Evolutionary conservation across 2,888 invertebrate genomes (phyloP).

Genomic region (Acanthococcus lagerstroemiae): DNA sequence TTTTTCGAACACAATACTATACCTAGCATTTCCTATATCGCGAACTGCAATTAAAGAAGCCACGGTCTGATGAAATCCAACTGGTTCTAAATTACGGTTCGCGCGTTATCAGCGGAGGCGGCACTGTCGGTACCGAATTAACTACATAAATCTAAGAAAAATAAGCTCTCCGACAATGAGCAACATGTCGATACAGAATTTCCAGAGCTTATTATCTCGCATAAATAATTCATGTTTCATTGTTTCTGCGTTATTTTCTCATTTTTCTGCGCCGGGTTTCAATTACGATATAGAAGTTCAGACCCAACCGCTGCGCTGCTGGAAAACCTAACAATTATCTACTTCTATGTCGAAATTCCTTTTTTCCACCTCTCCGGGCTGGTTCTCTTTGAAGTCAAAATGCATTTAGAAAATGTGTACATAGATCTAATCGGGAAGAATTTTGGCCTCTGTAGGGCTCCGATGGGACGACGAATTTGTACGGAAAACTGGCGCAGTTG

Average conservation of each 20-base stretch:
- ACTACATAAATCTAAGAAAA: neutral
- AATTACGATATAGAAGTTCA: neutral
- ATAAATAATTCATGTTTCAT: slow-evolving; percentile 30
- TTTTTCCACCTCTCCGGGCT: too few relatives aligned
- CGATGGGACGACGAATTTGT: too few relatives aligned
- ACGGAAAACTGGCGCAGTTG: neutral
- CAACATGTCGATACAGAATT: slow-evolving; percentile 23
- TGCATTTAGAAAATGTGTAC: too few relatives aligned
- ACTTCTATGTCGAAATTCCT: too few relatives aligned
- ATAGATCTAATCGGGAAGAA: too few relatives aligned
- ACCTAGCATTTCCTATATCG: slow-evolving; percentile 21
- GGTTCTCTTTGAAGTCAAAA: too few relatives aligned
- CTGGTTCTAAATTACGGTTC: slow-evolving; percentile 1
- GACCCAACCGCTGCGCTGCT: too few relatives aligned
- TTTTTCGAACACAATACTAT: neutral
- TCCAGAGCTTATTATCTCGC: slow-evolving; percentile 10
- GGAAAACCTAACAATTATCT: too few relatives aligned
- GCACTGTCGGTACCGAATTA: neutral
- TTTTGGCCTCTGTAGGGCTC: too few relatives aligned
- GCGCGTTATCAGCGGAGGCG: neutral
- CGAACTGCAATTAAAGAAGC: slow-evolving; percentile 23
- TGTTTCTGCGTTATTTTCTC: slow-evolving; percentile 8
- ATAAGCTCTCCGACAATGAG: neutral
- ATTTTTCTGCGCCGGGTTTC: neutral
- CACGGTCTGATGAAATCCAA: slow-evolving; percentile 27